Evolutionary conservation across 1,140 invertebrate genomes (phyloP), one percentile per base, ranked within the genome.

Genomic region (Mamestra configurata): DNA sequence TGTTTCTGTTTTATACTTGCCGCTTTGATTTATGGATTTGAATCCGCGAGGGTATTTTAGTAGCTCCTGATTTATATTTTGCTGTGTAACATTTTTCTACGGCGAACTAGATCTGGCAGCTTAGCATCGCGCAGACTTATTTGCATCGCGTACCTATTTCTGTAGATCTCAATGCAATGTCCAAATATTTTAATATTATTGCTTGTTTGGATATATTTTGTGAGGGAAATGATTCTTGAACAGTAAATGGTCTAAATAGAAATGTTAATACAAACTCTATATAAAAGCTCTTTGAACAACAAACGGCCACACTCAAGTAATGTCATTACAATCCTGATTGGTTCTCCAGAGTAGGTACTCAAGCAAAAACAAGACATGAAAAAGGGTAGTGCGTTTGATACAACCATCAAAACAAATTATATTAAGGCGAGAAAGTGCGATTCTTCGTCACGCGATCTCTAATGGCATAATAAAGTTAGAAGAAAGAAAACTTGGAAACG

Each of bases 401-500:
- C 84, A 91, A 86, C 88, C 86, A 85, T 91, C 85, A 88, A 89
- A 87, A 89, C 88, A 90, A 92, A 91, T 89, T 89, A 89, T 85
- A 92, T 89, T 89, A 93, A 75, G 78, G 82, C 79, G 81, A 79
- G 82, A 86, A 80, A 92, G 90, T 89, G 89, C 84, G 85, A 91
- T 88, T 90, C 86, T 89, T 83, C 89, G 90, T 94, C 91, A 92
- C 88, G 90, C 88, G 89, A 93, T 89, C 89, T 92, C 90, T 93
- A 93, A 93, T 92, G 90, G 89, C 79, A 81, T 92, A 94, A 93
- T 93, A 93, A 94, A 94, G 90, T 94, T 92, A 89, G 85, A 82
- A 88, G 88, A 94, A 93, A 93, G 90, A 92, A 92, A 94, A 93
- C 88, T 93, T 93, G 90, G 86, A 85, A 89, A 78, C 85, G 77